Base-by-base conservation (phyloP, 2,888 invertebrate species). In the Carterocephalus palaemon region DNA sequence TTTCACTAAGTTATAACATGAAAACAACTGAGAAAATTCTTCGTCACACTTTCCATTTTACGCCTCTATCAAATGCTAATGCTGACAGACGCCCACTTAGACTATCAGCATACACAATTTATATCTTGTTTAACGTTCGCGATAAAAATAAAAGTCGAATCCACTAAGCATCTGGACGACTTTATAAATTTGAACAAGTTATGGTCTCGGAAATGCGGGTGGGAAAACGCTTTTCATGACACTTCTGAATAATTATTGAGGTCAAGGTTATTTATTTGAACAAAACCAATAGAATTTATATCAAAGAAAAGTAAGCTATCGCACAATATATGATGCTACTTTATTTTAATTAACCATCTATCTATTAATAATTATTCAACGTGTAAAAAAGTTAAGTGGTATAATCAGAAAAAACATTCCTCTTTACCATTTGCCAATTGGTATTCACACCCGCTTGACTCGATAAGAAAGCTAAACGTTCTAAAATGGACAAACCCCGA, bases 91-190 rank as follows among this genome's bases (percentile, higher is more conserved):
- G 37, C 40, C 28, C 23, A 37, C 40, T 22, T n/a, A 3, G n/a
- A 1, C 17, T 33, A 33, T 33, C 24, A 26, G 8, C 33, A n/a
- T 17, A 12, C 24, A 29, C 19, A 40, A 48, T 53, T 54, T 52
- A 54, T 46, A 40, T 40, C 39, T 42, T 50, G 45, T 52, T 53
- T 55, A 49, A 53, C 47, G 50, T 48, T 40, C 19, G 16, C 45
- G 32, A 53, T 49, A 50, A 52, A 51, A 51, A 26, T 45, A 31
- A 34, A 41, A 33, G 47, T 46, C 33, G 16, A 51, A 52, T 48
- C 51, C 5, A 32, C 9, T 9, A 9, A 8, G 24, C 24, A 24
- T 26, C 17, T 28, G 19, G 28, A 10, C 3, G 10, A 20, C 10
- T 20, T 7, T 12, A 12, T 20, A 20, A 31, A 37, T 36, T 24